A percentile compares a stretch with the other conserved stretches of the same genome.
These are phyloP conservation scores for Eupleurogrammus muticus DNA, from an alignment of 2,797 vertebrate genomes.

Conservation along the genomic window DNA sequence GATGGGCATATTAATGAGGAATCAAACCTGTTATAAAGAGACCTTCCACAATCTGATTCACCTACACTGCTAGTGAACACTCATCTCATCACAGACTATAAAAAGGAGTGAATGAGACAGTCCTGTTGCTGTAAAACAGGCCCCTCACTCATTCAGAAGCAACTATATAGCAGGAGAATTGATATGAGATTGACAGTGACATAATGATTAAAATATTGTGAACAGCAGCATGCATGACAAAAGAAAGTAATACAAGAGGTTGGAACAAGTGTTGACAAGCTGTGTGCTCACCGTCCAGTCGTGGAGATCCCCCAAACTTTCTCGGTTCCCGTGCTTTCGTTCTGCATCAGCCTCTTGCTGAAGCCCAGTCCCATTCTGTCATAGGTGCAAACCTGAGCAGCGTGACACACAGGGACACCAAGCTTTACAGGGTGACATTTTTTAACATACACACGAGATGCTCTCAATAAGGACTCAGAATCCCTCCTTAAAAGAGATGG, in stretches of 20 bases:
- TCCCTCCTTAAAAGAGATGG: constrained; percentile 5
- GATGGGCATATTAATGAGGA: not conserved
- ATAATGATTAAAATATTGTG: not conserved
- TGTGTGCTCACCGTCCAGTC: constrained; percentile 76
- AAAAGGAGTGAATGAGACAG: constrained; percentile 1
- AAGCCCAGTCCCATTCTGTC: constrained; percentile 87
- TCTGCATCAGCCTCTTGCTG: constrained; percentile 81
- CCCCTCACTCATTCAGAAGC: constrained; percentile 9
- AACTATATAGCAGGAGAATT: not conserved
- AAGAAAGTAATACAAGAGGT: not conserved
- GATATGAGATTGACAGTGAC: not conserved
- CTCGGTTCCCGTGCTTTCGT: constrained; percentile 83
- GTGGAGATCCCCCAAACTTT: constrained; percentile 85
- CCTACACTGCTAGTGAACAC: not conserved
- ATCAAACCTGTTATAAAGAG: not conserved
- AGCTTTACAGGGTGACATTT: not conserved
- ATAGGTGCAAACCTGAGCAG: constrained; percentile 83
- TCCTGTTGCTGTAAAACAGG: constrained; percentile 5
- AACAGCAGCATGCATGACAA: not conserved
- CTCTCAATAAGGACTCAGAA: constrained; percentile 15
- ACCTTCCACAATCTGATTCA: not conserved
- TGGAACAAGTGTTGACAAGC: not conserved
- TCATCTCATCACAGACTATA: constrained; percentile 10
- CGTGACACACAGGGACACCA: constrained; percentile 39
- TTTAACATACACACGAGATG: constrained; percentile 13